phyloP scores from a whole-genome alignment of 2,113 vertebrate genomes.

The Protobothrops flavoviridis region DNA sequence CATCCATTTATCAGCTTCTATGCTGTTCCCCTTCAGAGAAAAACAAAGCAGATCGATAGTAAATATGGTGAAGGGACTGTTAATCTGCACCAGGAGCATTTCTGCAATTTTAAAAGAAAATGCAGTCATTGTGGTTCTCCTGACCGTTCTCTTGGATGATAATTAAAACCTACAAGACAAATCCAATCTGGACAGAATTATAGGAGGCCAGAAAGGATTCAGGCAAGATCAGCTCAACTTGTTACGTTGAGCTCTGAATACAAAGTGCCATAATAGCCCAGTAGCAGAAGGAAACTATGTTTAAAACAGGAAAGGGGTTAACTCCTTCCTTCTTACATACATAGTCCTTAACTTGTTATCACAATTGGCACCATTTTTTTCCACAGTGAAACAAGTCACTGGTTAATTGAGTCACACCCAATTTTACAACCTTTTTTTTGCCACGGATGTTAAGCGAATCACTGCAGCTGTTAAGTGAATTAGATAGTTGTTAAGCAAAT shows the following conservation, averaged over 20 bases:
- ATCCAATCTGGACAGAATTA: constrained; percentile 19
- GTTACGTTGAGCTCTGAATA: constrained; percentile 3
- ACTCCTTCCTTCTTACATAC: not conserved
- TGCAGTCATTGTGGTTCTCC: constrained; percentile 58
- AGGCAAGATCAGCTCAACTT: constrained; percentile 37
- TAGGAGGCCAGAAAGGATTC: constrained; percentile 20
- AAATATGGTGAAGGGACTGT: constrained; percentile 48
- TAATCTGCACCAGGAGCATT: constrained; percentile 61
- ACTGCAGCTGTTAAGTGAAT: not conserved
- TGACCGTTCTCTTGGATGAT: constrained; percentile 46
- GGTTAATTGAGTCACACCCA: not conserved
- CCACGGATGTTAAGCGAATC: not conserved
- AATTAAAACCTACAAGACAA: constrained; percentile 62
- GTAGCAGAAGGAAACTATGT: not conserved
- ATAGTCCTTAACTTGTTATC: not conserved
- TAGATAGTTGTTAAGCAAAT: not conserved
- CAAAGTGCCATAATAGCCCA: constrained; percentile 15
- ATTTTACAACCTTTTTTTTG: not conserved
- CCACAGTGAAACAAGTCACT: not conserved
- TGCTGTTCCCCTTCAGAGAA: constrained; percentile 11
- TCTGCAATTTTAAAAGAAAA: constrained; percentile 67
- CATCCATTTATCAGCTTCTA: constrained; percentile 17
- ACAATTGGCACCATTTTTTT: not conserved
- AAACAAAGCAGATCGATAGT: constrained; percentile 54
- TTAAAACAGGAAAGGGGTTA: constrained; percentile 8